Conservation (phyloP, 2,888 invertebrate genomes). For the Octonoba sinensis region DNA sequence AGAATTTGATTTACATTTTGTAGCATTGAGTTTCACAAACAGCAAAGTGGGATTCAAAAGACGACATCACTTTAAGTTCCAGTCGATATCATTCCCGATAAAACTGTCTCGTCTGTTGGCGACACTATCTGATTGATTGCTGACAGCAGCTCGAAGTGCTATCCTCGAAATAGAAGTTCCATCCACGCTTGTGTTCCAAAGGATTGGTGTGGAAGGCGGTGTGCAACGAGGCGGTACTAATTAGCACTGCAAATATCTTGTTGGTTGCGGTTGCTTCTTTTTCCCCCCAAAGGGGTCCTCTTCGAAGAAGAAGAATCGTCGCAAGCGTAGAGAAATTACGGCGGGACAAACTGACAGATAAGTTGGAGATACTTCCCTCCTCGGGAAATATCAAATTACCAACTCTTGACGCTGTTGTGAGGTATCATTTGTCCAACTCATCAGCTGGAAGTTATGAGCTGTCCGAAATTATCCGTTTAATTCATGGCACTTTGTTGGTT, state of each 20-base stretch:
- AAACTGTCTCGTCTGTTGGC: slow-evolving; percentile 42
- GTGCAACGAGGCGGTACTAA: slow-evolving; percentile 59
- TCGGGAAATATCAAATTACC: slow-evolving; percentile 31
- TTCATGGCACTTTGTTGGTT: too few relatives aligned
- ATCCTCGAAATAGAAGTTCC: slow-evolving; percentile 35
- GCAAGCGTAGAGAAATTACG: too few relatives aligned
- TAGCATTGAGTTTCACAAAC: too few relatives aligned
- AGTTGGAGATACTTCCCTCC: slow-evolving; percentile 45
- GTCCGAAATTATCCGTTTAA: too few relatives aligned
- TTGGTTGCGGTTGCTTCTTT: slow-evolving; percentile 52
- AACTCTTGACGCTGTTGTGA: slow-evolving; percentile 27
- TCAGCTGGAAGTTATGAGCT: too few relatives aligned
- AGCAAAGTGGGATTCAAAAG: too few relatives aligned
- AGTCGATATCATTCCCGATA: slow-evolving; percentile 46
- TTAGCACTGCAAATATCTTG: slow-evolving; percentile 55
- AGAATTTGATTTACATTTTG: too few relatives aligned
- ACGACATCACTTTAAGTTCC: too few relatives aligned
- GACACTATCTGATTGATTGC: slow-evolving; percentile 53
- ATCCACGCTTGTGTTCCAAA: background rate
- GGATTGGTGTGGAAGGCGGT: slow-evolving; percentile 16
- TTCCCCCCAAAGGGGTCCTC: slow-evolving; percentile 6
- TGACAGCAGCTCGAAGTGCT: slow-evolving; percentile 46
- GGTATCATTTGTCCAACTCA: slow-evolving; percentile 19
- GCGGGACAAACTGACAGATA: slow-evolving; percentile 32
- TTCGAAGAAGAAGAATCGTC: too few relatives aligned